phyloP scores from a whole-genome alignment of 2,113 vertebrate species.

The Boleophthalmus pectinirostris region DNA sequence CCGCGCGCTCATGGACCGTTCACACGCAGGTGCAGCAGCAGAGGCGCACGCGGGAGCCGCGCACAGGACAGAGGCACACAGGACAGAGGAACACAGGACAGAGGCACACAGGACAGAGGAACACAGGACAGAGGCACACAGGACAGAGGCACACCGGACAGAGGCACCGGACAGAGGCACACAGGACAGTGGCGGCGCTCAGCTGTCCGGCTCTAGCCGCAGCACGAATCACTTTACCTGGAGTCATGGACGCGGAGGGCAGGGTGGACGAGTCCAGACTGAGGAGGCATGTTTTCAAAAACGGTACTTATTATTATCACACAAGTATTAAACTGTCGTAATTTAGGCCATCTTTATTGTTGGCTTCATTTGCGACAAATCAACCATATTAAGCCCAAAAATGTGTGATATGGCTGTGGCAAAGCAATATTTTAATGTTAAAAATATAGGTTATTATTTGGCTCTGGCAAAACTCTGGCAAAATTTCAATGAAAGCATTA shows the following conservation, averaged over 20 bases:
- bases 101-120: too few species aligned
- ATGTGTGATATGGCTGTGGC: too few species aligned
- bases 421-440: too few species aligned
- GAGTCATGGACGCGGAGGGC: conserved; percentile 78
- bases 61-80: conserved; percentile 51
- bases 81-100: too few species aligned
- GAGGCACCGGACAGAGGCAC: too few species aligned
- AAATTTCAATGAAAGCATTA: too few species aligned
- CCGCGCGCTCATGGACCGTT: conserved; percentile 32
- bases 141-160: too few species aligned
- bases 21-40: neutral
- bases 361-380: too few species aligned
- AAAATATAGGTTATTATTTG: too few species aligned
- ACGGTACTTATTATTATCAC: conserved; percentile 55
- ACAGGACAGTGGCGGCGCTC: conserved; percentile 52
- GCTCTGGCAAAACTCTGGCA: too few species aligned
- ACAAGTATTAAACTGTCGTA: neutral
- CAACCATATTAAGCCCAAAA: too few species aligned
- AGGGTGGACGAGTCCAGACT: conserved; percentile 81
- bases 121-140: too few species aligned
- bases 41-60: conserved; percentile 8
- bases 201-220: conserved; percentile 36
- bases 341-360: neutral
- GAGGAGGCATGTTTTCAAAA: conserved; percentile 76
- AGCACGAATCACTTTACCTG: conserved; percentile 66